Conservation (phyloP, 2,888 invertebrate genomes). For the Cryptops parisi region DNA sequence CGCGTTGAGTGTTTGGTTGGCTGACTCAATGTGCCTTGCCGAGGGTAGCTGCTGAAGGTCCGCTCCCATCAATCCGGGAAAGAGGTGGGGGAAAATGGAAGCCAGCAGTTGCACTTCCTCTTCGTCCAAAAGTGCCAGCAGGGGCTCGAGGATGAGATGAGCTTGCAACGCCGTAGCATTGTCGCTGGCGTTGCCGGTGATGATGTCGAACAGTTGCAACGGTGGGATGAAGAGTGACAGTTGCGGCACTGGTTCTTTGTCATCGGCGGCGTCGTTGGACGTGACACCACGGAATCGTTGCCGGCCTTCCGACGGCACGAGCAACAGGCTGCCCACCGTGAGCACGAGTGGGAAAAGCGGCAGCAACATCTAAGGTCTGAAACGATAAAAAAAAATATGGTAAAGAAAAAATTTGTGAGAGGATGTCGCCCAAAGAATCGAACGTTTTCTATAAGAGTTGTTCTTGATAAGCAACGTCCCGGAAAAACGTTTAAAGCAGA, state of each 20-base stretch:
- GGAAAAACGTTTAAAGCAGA: no score
- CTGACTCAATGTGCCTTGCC: not conserved
- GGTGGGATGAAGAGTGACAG: conserved; percentile 11
- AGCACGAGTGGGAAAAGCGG: no score
- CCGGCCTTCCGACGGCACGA: no score
- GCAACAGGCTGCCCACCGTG: no score
- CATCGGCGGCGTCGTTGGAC: no score
- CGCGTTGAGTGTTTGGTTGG: not conserved
- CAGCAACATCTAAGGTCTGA: no score
- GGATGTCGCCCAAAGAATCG: no score
- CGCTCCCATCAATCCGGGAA: not conserved
- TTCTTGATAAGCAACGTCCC: no score
- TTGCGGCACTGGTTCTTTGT: not conserved
- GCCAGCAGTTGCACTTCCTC: conserved; percentile 4
- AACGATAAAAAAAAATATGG: no score
- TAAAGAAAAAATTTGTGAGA: no score
- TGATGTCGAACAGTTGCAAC: not conserved
- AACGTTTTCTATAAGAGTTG: no score
- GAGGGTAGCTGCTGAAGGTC: not conserved
- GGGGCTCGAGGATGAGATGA: conserved; percentile 3
- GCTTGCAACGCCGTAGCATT: not conserved
- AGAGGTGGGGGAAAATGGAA: not conserved
- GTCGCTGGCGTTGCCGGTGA: not conserved
- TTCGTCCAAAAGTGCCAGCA: conserved; percentile 3
- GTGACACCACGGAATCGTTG: no score